phyloP scores from a whole-genome alignment of 2,113 vertebrate genomes.

The Saguinus midas region DNA sequence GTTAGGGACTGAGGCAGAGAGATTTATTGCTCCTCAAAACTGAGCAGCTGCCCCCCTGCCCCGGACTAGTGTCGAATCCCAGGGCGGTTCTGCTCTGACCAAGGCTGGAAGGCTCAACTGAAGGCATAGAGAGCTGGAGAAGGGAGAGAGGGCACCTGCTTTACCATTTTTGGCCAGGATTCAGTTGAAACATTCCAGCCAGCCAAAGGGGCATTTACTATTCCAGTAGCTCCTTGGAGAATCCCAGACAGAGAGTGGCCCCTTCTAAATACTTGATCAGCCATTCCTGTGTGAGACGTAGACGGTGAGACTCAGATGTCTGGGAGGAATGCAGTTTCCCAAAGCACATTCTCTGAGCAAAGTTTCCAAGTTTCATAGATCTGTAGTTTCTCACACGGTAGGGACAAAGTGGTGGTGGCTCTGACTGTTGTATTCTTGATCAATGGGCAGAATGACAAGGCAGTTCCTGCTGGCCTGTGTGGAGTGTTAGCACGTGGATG shows the following conservation, averaged over 20 bases:
- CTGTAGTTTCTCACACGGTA: background rate
- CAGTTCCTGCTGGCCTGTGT: background rate
- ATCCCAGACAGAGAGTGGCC: background rate
- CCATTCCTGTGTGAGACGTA: background rate
- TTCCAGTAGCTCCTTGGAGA: background rate
- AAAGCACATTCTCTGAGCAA: background rate
- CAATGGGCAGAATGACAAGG: background rate
- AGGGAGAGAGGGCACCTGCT: background rate
- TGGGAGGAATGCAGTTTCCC: background rate
- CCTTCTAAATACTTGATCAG: background rate
- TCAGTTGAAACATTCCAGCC: background rate
- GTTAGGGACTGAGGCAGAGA: background rate
- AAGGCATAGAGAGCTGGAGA: background rate
- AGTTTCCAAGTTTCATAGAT: background rate
- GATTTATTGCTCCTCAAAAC: background rate
- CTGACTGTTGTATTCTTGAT: background rate
- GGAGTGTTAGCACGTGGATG: background rate
- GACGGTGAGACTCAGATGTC: background rate
- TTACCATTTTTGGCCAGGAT: background rate
- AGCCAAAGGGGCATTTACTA: background rate
- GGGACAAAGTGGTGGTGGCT: background rate
- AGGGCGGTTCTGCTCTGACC: background rate
- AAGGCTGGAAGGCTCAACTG: background rate
- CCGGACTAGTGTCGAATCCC: background rate
- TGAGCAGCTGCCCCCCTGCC: background rate